Percentiles rank a stretch among this genome's conserved stretches.
phyloP scores from a whole-genome alignment of 2,888 invertebrate species.

The Drosophila prolongata region DNA sequence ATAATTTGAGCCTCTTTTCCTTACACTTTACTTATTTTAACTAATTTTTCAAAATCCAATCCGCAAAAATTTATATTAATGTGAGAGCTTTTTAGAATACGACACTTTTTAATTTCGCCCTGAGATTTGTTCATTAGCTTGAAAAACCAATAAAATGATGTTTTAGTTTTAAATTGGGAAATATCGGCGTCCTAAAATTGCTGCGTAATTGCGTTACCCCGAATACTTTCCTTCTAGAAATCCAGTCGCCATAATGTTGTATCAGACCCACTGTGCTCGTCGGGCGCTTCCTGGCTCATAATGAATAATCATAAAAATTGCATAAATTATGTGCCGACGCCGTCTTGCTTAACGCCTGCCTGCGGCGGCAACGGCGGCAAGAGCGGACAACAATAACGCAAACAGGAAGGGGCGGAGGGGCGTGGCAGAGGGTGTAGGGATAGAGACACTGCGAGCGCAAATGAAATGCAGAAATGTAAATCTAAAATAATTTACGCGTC shows the following conservation, averaged over 20 bases:
- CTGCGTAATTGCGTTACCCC: no score
- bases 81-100: no score
- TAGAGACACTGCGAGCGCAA: conserved; percentile 51
- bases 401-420: conserved; percentile 8
- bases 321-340: conserved; percentile 77
- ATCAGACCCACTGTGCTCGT: conserved; percentile 17
- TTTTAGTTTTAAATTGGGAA: no score
- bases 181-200: no score
- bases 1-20: no score
- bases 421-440: conserved; percentile 31
- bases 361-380: conserved; percentile 59
- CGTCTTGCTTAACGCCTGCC: conserved; percentile 72
- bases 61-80: no score
- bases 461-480: conserved; percentile 82
- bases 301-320: conserved; percentile 80
- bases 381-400: conserved; percentile 30
- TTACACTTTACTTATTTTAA: no score
- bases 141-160: no score
- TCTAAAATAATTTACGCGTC: conserved; percentile 83
- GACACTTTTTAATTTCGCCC: no score
- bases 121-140: no score
- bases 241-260: background rate
- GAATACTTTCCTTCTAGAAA: background rate
- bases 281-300: conserved; percentile 59
- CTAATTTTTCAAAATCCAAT: no score